Percentiles rank a stretch among this genome's conserved stretches.
Evolutionary conservation across 2,888 invertebrate species (phyloP).

Genomic region (Boloria selene): DNA sequence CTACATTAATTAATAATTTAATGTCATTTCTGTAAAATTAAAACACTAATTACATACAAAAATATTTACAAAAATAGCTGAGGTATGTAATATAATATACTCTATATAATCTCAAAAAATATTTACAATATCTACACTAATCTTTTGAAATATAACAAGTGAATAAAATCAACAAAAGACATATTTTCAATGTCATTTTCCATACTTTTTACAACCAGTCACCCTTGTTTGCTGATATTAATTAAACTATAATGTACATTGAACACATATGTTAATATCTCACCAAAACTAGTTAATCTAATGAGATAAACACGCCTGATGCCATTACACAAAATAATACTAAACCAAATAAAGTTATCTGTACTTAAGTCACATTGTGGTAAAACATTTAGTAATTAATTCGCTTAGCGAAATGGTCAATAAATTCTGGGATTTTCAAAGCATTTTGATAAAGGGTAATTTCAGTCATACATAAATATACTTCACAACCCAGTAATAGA

Average conservation of each 20-base stretch:
- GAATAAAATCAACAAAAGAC: neutral
- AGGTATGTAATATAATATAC: slow-evolving; percentile 7
- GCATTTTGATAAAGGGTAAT: too few species aligned
- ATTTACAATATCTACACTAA: slow-evolving; percentile 15
- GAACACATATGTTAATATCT: too few species aligned
- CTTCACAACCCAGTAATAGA: too few species aligned
- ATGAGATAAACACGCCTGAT: too few species aligned
- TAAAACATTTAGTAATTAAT: neutral
- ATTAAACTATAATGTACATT: too few species aligned
- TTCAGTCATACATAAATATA: too few species aligned
- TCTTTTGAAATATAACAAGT: neutral
- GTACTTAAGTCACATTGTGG: too few species aligned
- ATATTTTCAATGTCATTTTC: neutral
- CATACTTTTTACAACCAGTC: neutral
- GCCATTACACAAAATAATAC: too few species aligned
- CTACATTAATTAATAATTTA: neutral
- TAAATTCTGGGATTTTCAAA: neutral
- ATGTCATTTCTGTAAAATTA: neutral
- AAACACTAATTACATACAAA: slow-evolving; percentile 13
- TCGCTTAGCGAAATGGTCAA: neutral
- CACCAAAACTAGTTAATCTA: too few species aligned
- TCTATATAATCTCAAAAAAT: neutral
- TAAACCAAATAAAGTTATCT: too few species aligned
- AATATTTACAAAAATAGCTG: slow-evolving; percentile 21
- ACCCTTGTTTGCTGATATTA: neutral